phyloP scores from a whole-genome alignment of 2,797 vertebrate genomes.

The Melanotaenia boesemani region DNA sequence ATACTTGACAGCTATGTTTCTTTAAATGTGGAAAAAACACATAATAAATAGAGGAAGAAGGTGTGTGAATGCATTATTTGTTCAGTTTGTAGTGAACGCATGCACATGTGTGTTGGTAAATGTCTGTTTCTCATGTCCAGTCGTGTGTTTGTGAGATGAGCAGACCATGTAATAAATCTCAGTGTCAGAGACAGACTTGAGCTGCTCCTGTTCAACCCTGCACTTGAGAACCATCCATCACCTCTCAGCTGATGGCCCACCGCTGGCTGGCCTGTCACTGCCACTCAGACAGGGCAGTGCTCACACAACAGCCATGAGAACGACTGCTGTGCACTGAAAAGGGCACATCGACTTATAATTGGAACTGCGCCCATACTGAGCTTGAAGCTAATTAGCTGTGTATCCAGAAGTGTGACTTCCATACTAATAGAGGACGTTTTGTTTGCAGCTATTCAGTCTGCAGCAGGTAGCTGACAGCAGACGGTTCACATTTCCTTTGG shows the following conservation, averaged over 20 bases:
- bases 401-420: constrained; percentile 68
- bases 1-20: not conserved
- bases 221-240: constrained; percentile 68
- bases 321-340: constrained; percentile 65
- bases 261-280: constrained; percentile 57
- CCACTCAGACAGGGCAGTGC: constrained; percentile 54
- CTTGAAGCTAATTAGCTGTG: constrained; percentile 68
- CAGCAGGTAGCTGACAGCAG: constrained; percentile 50
- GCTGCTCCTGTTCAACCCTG: constrained; percentile 48
- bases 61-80: not conserved
- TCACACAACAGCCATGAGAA: constrained; percentile 51
- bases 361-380: constrained; percentile 60
- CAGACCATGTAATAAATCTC: constrained; percentile 1
- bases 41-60: not conserved
- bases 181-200: constrained; percentile 49
- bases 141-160: constrained; percentile 13
- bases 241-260: constrained; percentile 59
- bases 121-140: not conserved
- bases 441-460: constrained; percentile 27
- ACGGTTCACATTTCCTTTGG: constrained; percentile 27
- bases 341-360: constrained; percentile 72
- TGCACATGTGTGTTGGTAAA: not conserved
- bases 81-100: not conserved
- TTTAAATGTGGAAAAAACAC: not conserved
- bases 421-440: constrained; percentile 57